phyloP scores from a whole-genome alignment of 2,888 invertebrate genomes.

The Selenia dentaria region DNA sequence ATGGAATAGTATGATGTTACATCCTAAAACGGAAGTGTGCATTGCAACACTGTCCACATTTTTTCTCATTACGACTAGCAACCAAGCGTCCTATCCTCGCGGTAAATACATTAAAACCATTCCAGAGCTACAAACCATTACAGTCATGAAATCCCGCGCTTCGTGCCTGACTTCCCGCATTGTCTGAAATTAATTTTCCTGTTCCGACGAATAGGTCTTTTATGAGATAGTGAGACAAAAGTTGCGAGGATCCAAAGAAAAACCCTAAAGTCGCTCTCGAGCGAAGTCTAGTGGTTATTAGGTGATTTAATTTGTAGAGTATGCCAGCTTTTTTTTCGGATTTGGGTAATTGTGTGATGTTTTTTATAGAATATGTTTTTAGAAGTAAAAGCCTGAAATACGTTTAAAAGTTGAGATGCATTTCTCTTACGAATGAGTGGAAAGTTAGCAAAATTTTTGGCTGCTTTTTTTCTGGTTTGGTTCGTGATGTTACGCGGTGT shows the following conservation, averaged over 20 bases:
- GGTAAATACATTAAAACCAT: slow-evolving; percentile 32
- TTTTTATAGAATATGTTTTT: background rate
- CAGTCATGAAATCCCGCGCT: slow-evolving; percentile 43
- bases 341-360: slow-evolving; percentile 22
- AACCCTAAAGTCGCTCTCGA: slow-evolving; percentile 9
- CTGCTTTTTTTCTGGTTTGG: too few species aligned
- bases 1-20: too few species aligned
- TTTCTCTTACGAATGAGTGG: too few species aligned
- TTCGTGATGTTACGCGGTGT: too few species aligned
- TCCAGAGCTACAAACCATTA: slow-evolving; percentile 30
- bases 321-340: slow-evolving; percentile 16
- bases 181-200: slow-evolving; percentile 80
- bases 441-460: too few species aligned
- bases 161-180: slow-evolving; percentile 50
- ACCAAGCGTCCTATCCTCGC: slow-evolving; percentile 3
- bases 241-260: slow-evolving; percentile 43
- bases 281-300: slow-evolving; percentile 21
- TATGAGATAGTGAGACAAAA: slow-evolving; percentile 73
- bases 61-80: slow-evolving; percentile 14
- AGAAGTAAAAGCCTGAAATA: too few species aligned
- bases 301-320: slow-evolving; percentile 24
- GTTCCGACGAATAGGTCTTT: slow-evolving; percentile 73
- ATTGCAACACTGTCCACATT: slow-evolving; percentile 1
- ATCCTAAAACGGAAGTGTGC: too few species aligned
- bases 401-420: too few species aligned